Evolutionary conservation across 37 sponge, comb jelly and placozoan species (phyloP).

Genomic region (Amphimedon queenslandica): DNA sequence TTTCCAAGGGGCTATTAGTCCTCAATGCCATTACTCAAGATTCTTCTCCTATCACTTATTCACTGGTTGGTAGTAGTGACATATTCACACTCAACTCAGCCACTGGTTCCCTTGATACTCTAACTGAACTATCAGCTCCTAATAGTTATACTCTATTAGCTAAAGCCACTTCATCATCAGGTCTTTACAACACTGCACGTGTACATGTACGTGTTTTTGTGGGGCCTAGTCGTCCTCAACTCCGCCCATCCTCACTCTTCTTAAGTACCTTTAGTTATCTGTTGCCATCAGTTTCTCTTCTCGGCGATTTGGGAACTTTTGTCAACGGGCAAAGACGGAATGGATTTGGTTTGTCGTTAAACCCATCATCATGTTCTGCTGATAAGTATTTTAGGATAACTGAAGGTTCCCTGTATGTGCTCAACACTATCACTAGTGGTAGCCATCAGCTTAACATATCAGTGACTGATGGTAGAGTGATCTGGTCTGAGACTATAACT

Average conservation of each 20-base stretch:
- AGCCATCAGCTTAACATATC: constrained; percentile 13
- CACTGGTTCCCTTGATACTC: constrained; percentile 9
- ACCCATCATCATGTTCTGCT: constrained; percentile 18
- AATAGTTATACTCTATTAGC: too few relatives aligned
- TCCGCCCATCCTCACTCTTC: background rate
- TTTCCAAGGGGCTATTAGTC: background rate
- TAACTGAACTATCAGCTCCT: background rate
- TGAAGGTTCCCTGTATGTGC: constrained; percentile 11
- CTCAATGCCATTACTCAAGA: constrained; percentile 17
- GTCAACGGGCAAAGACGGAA: background rate
- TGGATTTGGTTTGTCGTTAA: background rate
- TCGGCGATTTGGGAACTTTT: background rate
- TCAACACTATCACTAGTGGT: background rate
- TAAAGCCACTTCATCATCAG: background rate
- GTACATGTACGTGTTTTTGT: constrained; percentile 10
- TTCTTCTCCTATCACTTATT: constrained; percentile 14
- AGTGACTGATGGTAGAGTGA: background rate
- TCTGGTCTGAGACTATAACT: constrained; percentile 4
- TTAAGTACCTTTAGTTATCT: background rate
- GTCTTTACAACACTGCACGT: constrained; percentile 5
- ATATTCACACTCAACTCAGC: constrained; percentile 9
- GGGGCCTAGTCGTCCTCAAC: background rate
- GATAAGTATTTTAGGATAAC: constrained; percentile 4
- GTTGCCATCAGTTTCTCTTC: background rate
- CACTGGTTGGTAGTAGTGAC: constrained; percentile 1